Evolutionary conservation across 2,888 invertebrate species (phyloP).

Genomic region (Chalcosyrphus nemorum): DNA sequence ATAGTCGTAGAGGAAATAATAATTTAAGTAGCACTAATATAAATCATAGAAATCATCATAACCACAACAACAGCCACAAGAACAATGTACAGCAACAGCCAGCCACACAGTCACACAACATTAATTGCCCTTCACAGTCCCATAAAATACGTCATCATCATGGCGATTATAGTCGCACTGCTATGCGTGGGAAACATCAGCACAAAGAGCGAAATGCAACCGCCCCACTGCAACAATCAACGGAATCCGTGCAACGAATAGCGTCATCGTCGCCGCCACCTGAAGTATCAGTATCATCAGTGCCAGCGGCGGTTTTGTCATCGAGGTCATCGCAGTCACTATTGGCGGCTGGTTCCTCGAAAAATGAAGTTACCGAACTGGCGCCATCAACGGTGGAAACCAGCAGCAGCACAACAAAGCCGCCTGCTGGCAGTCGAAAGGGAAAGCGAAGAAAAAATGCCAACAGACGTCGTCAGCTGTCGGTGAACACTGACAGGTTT

Average conservation of each 20-base stretch:
- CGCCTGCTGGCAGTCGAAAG: constrained; percentile 75
- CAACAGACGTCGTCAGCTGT: constrained; percentile 45
- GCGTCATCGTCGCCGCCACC: constrained; percentile 56
- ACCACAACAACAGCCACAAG: constrained; percentile 69
- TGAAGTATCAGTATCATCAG: constrained; percentile 55
- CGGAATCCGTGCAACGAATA: constrained; percentile 73
- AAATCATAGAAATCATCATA: constrained; percentile 74
- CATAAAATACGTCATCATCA: constrained; percentile 81
- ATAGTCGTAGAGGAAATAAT: constrained; percentile 75
- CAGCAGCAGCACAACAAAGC: constrained; percentile 70
- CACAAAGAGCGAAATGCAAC: constrained; percentile 76
- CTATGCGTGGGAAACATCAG: constrained; percentile 78
- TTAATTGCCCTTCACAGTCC: constrained; percentile 74
- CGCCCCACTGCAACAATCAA: constrained; percentile 74
- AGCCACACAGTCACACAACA: constrained; percentile 66
- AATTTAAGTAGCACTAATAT: constrained; percentile 79
- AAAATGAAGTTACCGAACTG: constrained; percentile 39
- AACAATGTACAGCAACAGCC: constrained; percentile 73
- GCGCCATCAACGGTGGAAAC: constrained; percentile 75
- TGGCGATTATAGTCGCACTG: constrained; percentile 78
- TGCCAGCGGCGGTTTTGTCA: constrained; percentile 44
- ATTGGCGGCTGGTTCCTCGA: constrained; percentile 57
- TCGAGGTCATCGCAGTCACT: constrained; percentile 45
- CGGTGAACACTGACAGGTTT: constrained; percentile 69
- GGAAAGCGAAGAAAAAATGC: constrained; percentile 76